Conservation (phyloP, 1,140 invertebrate species). For the Mya arenaria region DNA sequence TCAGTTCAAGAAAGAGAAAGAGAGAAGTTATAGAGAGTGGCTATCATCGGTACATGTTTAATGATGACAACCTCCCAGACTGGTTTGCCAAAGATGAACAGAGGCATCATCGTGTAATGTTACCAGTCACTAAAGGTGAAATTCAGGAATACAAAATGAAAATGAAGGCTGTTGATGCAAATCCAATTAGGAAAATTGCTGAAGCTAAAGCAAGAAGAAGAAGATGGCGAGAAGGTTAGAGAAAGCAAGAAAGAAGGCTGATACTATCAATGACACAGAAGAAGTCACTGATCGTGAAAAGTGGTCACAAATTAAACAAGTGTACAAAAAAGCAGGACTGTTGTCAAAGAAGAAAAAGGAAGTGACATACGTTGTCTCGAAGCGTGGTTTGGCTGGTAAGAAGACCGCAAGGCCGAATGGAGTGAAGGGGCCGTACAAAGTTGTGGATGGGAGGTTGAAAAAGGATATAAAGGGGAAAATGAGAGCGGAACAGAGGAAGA, state of each 20-base stretch:
- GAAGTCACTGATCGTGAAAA: slow-evolving; percentile 96
- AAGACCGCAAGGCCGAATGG: slow-evolving; percentile 90
- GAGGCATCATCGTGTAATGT: slow-evolving; percentile 91
- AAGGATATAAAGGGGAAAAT: slow-evolving; percentile 88
- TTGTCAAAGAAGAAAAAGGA: slow-evolving; percentile 90
- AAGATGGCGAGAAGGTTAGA: slow-evolving; percentile 92
- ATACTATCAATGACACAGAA: slow-evolving; percentile 93
- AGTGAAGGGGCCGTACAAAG: slow-evolving; percentile 95
- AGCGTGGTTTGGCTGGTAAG: slow-evolving; percentile 89
- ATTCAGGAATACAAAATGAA: slow-evolving; percentile 83
- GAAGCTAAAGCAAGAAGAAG: slow-evolving; percentile 98
- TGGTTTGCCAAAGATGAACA: slow-evolving; percentile 99
- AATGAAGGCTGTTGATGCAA: slow-evolving; percentile 93
- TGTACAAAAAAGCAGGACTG: slow-evolving; percentile 95
- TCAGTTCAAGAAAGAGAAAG: slow-evolving; percentile 76
- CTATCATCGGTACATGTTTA: slow-evolving; percentile 82
- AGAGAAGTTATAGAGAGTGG: slow-evolving; percentile 79
- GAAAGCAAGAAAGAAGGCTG: slow-evolving; percentile 97
- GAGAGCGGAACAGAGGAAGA: slow-evolving; percentile 44
- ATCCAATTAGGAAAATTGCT: slow-evolving; percentile 98
- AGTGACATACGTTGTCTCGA: slow-evolving; percentile 96
- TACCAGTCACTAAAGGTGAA: slow-evolving; percentile 88
- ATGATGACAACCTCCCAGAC: slow-evolving; percentile 90
- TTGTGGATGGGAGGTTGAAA: slow-evolving; percentile 98
- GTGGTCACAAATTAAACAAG: slow-evolving; percentile 93